Conservation (phyloP, 2,797 vertebrate genomes). For the Eleutherodactylus coqui region DNA sequence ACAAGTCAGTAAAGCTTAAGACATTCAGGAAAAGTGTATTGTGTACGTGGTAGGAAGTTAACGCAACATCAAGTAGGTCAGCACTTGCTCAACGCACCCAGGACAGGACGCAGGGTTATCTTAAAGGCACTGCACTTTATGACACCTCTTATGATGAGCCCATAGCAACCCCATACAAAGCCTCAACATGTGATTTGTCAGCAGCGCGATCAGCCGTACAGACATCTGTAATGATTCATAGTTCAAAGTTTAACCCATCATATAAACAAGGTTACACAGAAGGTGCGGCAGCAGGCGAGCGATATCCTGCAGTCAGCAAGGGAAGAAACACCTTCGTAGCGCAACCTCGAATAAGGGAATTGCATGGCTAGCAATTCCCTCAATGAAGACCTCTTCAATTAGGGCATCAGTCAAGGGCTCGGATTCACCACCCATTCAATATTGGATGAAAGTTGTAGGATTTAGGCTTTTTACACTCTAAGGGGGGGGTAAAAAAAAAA, state of each 20-base stretch:
- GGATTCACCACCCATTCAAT: too few species aligned
- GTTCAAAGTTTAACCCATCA: not conserved
- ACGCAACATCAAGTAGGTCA: conserved; percentile 5
- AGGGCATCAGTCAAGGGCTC: too few species aligned
- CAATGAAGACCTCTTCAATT: too few species aligned
- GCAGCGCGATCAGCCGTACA: not conserved
- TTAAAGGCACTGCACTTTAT: not conserved
- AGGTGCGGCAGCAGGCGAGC: not conserved
- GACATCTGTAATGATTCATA: not conserved
- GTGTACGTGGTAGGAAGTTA: conserved; percentile 31
- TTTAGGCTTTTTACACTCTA: too few species aligned
- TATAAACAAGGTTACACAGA: not conserved
- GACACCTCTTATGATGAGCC: not conserved
- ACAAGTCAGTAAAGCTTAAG: not conserved
- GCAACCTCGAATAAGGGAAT: not conserved
- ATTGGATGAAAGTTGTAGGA: too few species aligned
- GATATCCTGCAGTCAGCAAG: not conserved
- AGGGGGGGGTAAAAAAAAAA: too few species aligned
- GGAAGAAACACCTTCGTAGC: not conserved
- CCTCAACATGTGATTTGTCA: not conserved
- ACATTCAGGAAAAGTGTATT: not conserved
- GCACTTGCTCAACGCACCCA: not conserved
- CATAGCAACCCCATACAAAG: not conserved
- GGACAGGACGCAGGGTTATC: not conserved
- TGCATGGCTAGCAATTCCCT: not conserved